Conservation (phyloP, 2,113 vertebrate genomes). For the Sminthopsis crassicaudata region DNA sequence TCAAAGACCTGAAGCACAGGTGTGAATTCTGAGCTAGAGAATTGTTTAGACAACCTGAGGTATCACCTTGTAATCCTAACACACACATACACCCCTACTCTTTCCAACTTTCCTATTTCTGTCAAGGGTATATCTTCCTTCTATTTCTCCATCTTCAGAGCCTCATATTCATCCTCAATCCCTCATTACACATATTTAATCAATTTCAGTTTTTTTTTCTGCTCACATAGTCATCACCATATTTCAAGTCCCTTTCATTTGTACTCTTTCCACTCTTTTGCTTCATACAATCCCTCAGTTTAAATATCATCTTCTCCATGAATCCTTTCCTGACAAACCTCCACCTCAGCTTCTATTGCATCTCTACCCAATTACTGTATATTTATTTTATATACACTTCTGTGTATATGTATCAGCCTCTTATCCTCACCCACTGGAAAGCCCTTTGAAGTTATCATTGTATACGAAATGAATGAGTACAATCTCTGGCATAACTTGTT, state of each 20-base stretch:
- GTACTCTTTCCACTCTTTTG: neutral
- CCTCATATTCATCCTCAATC: no score
- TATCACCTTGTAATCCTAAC: no score
- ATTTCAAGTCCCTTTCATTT: neutral
- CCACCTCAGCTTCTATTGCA: neutral
- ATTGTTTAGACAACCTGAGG: no score
- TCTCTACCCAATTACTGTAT: neutral
- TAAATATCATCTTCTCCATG: neutral
- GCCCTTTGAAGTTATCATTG: neutral
- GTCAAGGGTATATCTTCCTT: no score
- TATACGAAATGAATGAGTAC: neutral
- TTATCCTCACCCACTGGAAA: neutral
- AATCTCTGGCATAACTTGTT: neutral
- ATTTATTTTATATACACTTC: neutral
- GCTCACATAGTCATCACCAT: neutral
- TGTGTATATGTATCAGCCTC: neutral
- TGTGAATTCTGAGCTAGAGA: no score
- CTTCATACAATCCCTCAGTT: neutral
- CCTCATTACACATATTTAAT: neutral
- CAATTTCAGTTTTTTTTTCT: neutral
- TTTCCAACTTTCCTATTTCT: neutral
- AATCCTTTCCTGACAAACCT: neutral
- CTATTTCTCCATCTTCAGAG: no score
- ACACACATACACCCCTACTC: neutral
- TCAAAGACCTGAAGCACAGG: no score